These are phyloP conservation scores for Agriopis aurantiaria DNA, from an alignment of 2,888 invertebrate species.

Conservation along the genomic window DNA sequence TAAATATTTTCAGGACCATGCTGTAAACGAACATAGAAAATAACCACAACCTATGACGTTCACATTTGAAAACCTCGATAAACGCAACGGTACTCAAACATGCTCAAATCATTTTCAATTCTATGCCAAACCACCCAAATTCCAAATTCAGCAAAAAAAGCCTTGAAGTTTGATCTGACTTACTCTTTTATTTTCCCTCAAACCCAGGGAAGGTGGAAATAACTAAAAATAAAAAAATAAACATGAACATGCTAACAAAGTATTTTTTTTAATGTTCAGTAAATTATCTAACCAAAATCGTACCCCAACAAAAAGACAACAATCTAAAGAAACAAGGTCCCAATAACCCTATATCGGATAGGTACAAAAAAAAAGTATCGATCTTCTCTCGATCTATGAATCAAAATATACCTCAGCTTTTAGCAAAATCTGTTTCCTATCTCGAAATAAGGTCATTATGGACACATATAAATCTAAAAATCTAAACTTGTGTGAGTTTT, in stretches of 20 bases:
- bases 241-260: conserved; percentile 50
- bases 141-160: conserved; percentile 73
- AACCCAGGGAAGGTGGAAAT: conserved; percentile 76
- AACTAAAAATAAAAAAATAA: conserved; percentile 80
- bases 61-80: conserved; percentile 22
- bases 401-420: background rate
- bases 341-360: conserved; percentile 15
- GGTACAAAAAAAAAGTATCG: background rate
- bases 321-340: background rate
- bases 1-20: conserved; percentile 29
- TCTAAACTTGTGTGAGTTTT: conserved; percentile 28
- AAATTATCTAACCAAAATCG: conserved; percentile 21
- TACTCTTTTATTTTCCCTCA: conserved; percentile 81
- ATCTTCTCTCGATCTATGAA: background rate
- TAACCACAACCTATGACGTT: conserved; percentile 39
- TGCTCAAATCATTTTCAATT: conserved; percentile 49
- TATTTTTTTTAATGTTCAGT: conserved; percentile 26
- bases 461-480: conserved; percentile 25
- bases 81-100: conserved; percentile 48
- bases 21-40: conserved; percentile 30
- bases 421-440: background rate
- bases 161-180: conserved; percentile 67
- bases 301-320: conserved; percentile 26
- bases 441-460: conserved; percentile 10
- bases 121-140: conserved; percentile 60